phyloP scores from a whole-genome alignment of 2,113 vertebrate genomes.

The Nyctereutes procyonoides region DNA sequence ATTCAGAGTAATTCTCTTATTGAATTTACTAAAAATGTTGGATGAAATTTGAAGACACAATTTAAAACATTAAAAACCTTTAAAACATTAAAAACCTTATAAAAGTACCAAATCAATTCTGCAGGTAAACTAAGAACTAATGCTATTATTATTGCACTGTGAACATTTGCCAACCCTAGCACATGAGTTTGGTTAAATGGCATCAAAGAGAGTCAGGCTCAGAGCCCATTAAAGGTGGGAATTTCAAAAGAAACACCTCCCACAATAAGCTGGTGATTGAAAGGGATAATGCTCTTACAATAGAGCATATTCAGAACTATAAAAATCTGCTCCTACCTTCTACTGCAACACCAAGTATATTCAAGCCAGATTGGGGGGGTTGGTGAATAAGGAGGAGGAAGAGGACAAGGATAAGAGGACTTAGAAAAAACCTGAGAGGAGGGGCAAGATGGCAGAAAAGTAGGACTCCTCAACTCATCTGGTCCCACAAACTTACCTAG shows the following conservation, averaged over 20 bases:
- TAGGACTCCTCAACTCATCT: too few relatives aligned
- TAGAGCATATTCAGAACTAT: neutral
- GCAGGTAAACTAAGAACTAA: neutral
- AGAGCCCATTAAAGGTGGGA: neutral
- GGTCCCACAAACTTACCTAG: too few relatives aligned
- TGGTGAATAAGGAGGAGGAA: neutral
- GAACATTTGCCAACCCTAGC: neutral
- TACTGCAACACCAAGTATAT: neutral
- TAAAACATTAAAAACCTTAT: neutral
- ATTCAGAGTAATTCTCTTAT: neutral
- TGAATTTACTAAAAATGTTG: neutral
- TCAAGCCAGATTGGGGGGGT: neutral
- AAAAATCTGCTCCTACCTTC: neutral
- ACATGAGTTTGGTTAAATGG: neutral
- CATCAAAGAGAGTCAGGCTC: neutral
- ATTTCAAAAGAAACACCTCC: neutral
- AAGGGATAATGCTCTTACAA: neutral
- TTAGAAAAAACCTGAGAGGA: neutral
- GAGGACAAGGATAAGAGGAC: too few relatives aligned
- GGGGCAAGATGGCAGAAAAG: too few relatives aligned
- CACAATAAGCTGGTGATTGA: neutral
- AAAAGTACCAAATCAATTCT: conserved; percentile 17
- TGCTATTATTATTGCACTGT: neutral
- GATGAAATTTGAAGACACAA: conserved; percentile 24
- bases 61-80: conserved; percentile 23